Percentiles rank a stretch among this genome's conserved stretches.
Conservation (phyloP, 2,888 invertebrate genomes). For the Opisthograptis luteolata region DNA sequence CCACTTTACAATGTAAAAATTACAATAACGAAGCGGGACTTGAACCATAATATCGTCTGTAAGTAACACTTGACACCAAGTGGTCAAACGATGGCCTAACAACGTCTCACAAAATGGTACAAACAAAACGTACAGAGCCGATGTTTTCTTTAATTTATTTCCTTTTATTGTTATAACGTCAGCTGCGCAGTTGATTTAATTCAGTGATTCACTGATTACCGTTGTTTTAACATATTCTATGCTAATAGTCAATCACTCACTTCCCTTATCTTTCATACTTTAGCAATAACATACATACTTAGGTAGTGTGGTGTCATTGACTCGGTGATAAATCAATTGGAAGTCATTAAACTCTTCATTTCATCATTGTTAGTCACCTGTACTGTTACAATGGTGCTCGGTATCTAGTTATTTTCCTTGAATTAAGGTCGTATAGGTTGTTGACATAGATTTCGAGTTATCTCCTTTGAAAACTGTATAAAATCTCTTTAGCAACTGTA, state of each 20-base stretch:
- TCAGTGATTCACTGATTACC: slow-evolving; percentile 11
- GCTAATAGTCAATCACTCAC: slow-evolving; percentile 26
- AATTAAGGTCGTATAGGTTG: slow-evolving; percentile 12
- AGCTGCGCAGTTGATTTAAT: too few species aligned
- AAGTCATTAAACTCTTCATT: slow-evolving; percentile 20
- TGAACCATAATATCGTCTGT: too few species aligned
- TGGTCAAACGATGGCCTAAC: too few species aligned
- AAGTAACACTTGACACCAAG: too few species aligned
- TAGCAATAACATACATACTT: neutral
- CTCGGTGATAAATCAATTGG: slow-evolving; percentile 8
- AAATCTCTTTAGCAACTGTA: too few species aligned
- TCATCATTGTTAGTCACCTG: slow-evolving; percentile 14
- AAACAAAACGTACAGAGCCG: too few species aligned
- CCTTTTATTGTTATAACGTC: too few species aligned
- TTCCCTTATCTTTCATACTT: slow-evolving; percentile 20
- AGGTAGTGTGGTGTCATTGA: slow-evolving; percentile 12
- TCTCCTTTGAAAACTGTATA: too few species aligned
- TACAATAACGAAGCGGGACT: too few species aligned
- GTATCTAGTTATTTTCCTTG: slow-evolving; percentile 12
- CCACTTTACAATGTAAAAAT: too few species aligned
- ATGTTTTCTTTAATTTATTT: too few species aligned
- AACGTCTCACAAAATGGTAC: too few species aligned
- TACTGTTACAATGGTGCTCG: slow-evolving; percentile 14
- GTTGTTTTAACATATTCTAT: slow-evolving; percentile 18
- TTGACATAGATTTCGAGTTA: neutral